phyloP scores from a whole-genome alignment of 92 coral and sea anemone genomes.

The Epizoanthus ramosus region DNA sequence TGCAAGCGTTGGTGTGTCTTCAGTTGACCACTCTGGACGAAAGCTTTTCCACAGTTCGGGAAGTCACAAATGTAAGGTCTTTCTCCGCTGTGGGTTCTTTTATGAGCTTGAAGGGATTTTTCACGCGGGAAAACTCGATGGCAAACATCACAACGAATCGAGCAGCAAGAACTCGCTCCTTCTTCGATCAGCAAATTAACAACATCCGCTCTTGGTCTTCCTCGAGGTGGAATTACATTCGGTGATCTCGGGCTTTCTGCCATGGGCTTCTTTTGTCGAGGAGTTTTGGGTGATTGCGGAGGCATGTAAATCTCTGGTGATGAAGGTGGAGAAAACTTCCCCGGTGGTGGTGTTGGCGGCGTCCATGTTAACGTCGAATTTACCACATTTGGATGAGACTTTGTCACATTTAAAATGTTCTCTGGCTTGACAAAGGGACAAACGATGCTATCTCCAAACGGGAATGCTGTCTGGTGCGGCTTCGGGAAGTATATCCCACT shows the following conservation, averaged over 20 bases:
- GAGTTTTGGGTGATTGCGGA: slow-evolving; percentile 65
- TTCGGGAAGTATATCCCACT: slow-evolving; percentile 88
- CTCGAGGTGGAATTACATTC: slow-evolving; percentile 85
- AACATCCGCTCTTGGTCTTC: slow-evolving; percentile 96
- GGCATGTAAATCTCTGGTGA: slow-evolving; percentile 53
- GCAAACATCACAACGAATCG: slow-evolving; percentile 98
- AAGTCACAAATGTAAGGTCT: slow-evolving; percentile 97
- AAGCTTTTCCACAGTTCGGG: slow-evolving; percentile 98
- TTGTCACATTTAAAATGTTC: slow-evolving; percentile 52
- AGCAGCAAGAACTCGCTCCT: slow-evolving; percentile 92
- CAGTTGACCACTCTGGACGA: slow-evolving; percentile 98
- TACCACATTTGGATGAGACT: slow-evolving; percentile 65
- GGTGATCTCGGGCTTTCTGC: slow-evolving; percentile 71
- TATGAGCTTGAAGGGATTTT: slow-evolving; percentile 99
- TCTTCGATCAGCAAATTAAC: slow-evolving; percentile 87
- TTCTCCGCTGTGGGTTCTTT: slow-evolving; percentile 98
- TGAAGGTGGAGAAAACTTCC: slow-evolving; percentile 75
- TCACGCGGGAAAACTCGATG: slow-evolving; percentile 99
- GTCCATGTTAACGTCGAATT: slow-evolving; percentile 92
- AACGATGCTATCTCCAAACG: slow-evolving; percentile 65
- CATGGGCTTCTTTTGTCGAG: slow-evolving; percentile 53
- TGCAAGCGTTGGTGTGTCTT: slow-evolving; percentile 97
- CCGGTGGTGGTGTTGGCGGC: slow-evolving; percentile 87
- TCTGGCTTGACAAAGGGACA: slow-evolving; percentile 76
- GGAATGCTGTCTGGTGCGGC: slow-evolving; percentile 73